Evolutionary conservation across 2,888 invertebrate species (phyloP), one percentile per base, ranked within the genome.

Genomic region (Lochmaea crataegi): DNA sequence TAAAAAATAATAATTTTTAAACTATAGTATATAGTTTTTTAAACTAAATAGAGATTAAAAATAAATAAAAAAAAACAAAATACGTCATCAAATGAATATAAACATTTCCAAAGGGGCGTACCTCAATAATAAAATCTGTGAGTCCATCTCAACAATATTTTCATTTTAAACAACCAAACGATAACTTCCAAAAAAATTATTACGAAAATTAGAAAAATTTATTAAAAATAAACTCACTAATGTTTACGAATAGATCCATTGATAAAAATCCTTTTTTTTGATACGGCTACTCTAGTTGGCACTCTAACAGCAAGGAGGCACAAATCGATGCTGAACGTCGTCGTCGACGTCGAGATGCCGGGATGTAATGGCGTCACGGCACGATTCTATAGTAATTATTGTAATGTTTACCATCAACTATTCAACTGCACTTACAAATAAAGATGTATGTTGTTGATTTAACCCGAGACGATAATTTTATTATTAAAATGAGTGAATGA

Each of bases 321-420:
- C 61, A 42, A 18, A 63, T 63, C 61, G 61, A 63, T 63, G 14
- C 18, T 18, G 61, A 26, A 38, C 61, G 61, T 42, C 61, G 61
- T 42, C 61, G 61, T 16, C 14, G 60, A 60, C 38, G 61, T 41
- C 61, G 10, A 53, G 51, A 53, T 53, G 51, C 18, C 53, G 53
- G n/a, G n/a, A 53, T 26, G 42, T 16, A 42, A 63, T 42, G 60
- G 60, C 58, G 58, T 32, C 58, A 26, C 58, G 58, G 3, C 14
- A n/a, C 14, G 26, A n/a, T 26, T 26, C 11, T 7, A 5, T 14
- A 70, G 32, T 66, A 66, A 32, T 64, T n/a, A 67, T 69, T 26
- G 53, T 61, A 66, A 60, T 75, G 69, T 75, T 75, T 75, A 72
- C 69, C n/a, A n/a, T n/a, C n/a, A 72, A 75, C 58, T 63, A 67